Base-by-base conservation (phyloP, 2,888 invertebrate genomes). In the Sepiola atlantica region DNA sequence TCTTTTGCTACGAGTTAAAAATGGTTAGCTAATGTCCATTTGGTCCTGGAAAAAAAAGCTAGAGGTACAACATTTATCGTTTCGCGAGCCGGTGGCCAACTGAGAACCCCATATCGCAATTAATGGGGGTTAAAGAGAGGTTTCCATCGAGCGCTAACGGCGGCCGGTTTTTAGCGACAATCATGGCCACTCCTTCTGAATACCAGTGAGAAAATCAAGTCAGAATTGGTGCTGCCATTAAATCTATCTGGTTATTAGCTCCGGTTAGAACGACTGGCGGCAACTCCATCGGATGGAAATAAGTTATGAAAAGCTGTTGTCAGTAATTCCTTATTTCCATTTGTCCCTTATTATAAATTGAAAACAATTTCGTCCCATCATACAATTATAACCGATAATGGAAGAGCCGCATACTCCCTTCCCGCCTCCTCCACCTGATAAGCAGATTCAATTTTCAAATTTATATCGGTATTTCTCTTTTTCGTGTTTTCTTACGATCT, bases 41-140 rank as follows among this genome's bases (percentile, higher is more conserved):
- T 16, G 77, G n/a, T 16, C 77, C 14, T n/a, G 14, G 77, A 77
- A n/a, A n/a, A 14, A n/a, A n/a, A 14, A n/a, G 77, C n/a, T 32
- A 77, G 77, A n/a, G n/a, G 77, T 77, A n/a, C n/a, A 77, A 77
- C n/a, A 77, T 77, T 77, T 16, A 16, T 77, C 77, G n/a, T 77
- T 77, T 77, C 14, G 12, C n/a, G n/a, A 77, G 77, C 77, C 77
- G 16, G 77, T 77, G n/a, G n/a, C 77, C 77, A 77, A 77, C 0
- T 77, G 14, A 77, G n/a, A n/a, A 77, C n/a, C 16, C 3, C 12
- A 77, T 77, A n/a, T 32, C 4, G 77, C n/a, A 77, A n/a, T 77
- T 77, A 77, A 77, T 77, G 77, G n/a, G n/a, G n/a, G 77, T 77
- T 77, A 77, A 77, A 77, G 77, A 77, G n/a, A 77, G 77, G n/a